phyloP scores from a whole-genome alignment of 2,113 vertebrate species.

The Platysteira castanea region DNA sequence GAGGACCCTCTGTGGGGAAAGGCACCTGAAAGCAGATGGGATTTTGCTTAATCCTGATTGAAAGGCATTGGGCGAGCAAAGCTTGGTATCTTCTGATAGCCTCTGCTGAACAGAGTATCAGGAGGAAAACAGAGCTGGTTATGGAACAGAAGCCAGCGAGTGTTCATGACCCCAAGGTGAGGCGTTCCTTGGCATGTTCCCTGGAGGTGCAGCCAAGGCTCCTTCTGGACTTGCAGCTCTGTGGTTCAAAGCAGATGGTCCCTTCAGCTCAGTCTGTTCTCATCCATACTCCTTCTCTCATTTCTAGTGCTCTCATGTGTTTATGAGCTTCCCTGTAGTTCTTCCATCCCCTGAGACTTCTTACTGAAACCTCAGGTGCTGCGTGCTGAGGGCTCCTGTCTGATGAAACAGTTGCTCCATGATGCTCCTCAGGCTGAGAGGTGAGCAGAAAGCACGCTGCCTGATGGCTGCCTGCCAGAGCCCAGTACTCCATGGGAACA shows the following conservation, averaged over 20 bases:
- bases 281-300: background rate
- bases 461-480: background rate
- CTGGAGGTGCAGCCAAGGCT: background rate
- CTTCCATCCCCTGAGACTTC: background rate
- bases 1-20: background rate
- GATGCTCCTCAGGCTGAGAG: background rate
- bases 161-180: background rate
- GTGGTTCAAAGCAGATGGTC: background rate
- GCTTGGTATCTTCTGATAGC: background rate
- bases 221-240: background rate
- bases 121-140: background rate
- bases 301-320: background rate
- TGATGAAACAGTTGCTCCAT: slow-evolving; percentile 36
- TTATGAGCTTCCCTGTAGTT: slow-evolving; percentile 4
- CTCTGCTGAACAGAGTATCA: background rate
- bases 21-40: background rate
- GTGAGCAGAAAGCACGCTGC: background rate
- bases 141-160: background rate
- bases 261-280: background rate
- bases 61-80: background rate
- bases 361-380: background rate
- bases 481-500: background rate
- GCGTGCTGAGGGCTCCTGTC: background rate
- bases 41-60: background rate
- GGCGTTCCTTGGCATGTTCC: background rate